Evolutionary conservation across 2,888 invertebrate genomes (phyloP).

Genomic region (Microctonus hyperodae): DNA sequence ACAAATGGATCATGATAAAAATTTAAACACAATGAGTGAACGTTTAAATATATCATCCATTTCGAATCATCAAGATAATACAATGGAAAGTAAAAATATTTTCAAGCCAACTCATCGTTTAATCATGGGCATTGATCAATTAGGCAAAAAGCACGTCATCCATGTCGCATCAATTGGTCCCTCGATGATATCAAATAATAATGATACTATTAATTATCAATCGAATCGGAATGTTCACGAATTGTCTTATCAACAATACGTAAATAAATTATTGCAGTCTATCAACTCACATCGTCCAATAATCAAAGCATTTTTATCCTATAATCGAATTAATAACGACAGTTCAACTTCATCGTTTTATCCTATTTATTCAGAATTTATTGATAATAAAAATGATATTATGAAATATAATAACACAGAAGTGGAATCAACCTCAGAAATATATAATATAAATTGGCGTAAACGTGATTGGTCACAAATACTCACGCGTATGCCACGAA

Average conservation of each 20-base stretch:
- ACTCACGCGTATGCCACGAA: not conserved
- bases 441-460: not conserved
- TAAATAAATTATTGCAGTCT: constrained; percentile 44
- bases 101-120: constrained; percentile 37
- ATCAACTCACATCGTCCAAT: constrained; percentile 43
- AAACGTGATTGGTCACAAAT: not conserved
- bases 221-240: not conserved
- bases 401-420: not conserved
- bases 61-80: constrained; percentile 22
- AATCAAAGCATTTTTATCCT: constrained; percentile 44
- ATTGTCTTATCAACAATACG: constrained; percentile 36
- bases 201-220: not conserved
- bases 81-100: not conserved
- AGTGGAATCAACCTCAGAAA: not conserved
- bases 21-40: not conserved
- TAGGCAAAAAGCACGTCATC: constrained; percentile 50
- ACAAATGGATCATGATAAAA: constrained; percentile 14
- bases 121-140: constrained; percentile 51
- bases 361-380: constrained; percentile 8
- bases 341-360: not conserved
- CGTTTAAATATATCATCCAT: constrained; percentile 2
- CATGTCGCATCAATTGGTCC: constrained; percentile 45
- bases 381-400: not conserved
- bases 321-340: not conserved
- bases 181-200: not conserved